Conservation (phyloP, 2,797 vertebrate species). For the Gymnothorax reevesii region DNA sequence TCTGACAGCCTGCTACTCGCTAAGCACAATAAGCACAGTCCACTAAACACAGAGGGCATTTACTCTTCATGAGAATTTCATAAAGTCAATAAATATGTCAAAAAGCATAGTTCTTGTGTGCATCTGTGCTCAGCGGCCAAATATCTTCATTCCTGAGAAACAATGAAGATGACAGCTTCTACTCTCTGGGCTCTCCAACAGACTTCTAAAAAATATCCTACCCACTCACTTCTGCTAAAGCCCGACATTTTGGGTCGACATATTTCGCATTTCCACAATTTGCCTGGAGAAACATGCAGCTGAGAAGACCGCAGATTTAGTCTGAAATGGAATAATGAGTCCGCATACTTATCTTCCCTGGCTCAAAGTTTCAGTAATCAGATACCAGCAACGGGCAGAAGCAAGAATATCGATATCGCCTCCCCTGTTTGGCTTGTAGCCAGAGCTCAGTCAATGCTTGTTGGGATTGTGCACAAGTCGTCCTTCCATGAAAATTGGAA, state of each 20-base stretch:
- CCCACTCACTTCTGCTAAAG: not conserved
- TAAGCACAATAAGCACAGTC: not conserved
- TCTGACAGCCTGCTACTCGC: not conserved
- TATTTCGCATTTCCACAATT: not conserved
- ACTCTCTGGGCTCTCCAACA: not conserved
- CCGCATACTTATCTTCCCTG: not conserved
- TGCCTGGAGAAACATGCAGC: not conserved
- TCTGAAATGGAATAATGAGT: not conserved
- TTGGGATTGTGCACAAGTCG: conserved; percentile 9
- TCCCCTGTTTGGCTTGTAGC: not conserved
- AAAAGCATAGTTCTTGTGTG: not conserved
- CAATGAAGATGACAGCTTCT: not conserved
- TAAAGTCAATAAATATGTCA: not conserved
- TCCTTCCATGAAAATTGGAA: not conserved
- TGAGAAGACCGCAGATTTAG: not conserved
- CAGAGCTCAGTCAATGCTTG: not conserved
- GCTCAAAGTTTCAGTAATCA: conserved; percentile 1
- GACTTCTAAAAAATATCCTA: not conserved
- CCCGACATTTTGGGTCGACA: not conserved
- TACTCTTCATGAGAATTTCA: not conserved
- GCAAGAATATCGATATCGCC: not conserved
- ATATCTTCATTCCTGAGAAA: too few relatives aligned
- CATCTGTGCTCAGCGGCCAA: not conserved
- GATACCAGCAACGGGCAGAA: not conserved
- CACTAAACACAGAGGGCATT: too few relatives aligned